These are phyloP conservation scores for Atta cephalotes DNA, from an alignment of 1,140 invertebrate species.

Conservation along the genomic window DNA sequence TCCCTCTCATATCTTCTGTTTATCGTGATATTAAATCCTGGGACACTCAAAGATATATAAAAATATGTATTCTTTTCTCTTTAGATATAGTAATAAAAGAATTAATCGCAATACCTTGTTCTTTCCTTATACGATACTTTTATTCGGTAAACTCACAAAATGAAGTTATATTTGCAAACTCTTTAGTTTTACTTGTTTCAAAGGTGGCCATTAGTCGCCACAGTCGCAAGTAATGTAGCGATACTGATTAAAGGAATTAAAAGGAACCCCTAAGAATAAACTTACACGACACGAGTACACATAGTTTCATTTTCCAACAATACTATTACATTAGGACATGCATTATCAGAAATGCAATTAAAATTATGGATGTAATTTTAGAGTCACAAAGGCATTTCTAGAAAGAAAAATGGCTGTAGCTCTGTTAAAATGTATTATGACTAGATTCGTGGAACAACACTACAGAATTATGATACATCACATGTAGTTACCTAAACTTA, in stretches of 20 bases:
- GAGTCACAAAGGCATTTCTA: conserved; percentile 11
- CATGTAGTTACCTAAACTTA: conserved; percentile 6
- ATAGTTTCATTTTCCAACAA: neutral
- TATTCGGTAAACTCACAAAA: conserved; percentile 17
- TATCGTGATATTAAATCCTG: conserved; percentile 9
- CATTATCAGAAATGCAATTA: conserved; percentile 41
- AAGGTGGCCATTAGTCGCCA: neutral
- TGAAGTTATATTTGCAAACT: conserved; percentile 15
- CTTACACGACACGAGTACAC: neutral
- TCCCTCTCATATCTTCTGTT: conserved; percentile 18
- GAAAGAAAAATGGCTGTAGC: neutral
- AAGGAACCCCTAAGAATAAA: conserved; percentile 21
- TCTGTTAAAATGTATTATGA: neutral
- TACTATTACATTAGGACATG: conserved; percentile 1
- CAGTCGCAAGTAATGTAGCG: neutral
- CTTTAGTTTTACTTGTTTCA: neutral
- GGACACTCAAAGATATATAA: neutral
- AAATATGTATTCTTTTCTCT: neutral
- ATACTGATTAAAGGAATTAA: conserved; percentile 15
- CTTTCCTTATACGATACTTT: neutral
- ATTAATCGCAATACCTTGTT: neutral
- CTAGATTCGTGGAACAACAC: neutral
- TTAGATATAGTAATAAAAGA: conserved; percentile 20
- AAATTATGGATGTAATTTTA: conserved; percentile 29
- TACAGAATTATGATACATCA: neutral